Evolutionary conservation across 2,888 invertebrate genomes (phyloP), one percentile per base, ranked within the genome.

Genomic region (Scrobipalpa costella): DNA sequence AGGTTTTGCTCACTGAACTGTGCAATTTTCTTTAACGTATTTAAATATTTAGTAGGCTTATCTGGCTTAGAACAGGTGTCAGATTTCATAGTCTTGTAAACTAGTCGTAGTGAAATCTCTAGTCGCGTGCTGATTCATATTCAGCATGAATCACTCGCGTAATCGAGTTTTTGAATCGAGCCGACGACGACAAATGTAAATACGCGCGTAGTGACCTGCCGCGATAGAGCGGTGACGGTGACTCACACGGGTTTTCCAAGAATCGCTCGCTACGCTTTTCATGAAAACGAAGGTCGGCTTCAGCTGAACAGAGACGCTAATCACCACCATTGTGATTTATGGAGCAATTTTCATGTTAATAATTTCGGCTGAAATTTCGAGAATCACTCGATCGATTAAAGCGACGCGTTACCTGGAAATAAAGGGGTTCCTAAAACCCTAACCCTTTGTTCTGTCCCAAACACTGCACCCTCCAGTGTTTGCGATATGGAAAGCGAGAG

Each of bases 221-320:
- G 84, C 84, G 84, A 80, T 85, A 85, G 84, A 86, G 85, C 84
- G 82, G 44, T 44, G 44, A 8, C 75, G 78, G 77, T 90, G 90
- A 91, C 73, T 91, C 91, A 90, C 79, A 73, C 88, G 91, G 91
- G 89, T 90, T 90, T 91, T 90, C 91, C 91, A 80, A 89, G 91
- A 91, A 90, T 77, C 71, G 73, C 81, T 77, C 79, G 77, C 78
- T 80, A 76, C 79, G 80, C 79, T 91, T 90, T 91, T 90, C 89
- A 78, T 85, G 88, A 90, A 88, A 88, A 86, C 76, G 84, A 86
- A 89, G 87, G 86, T 85, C 85, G 84, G 68, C 74, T 77, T 66
- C 77, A 76, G 68, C 72, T 73, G 72, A 67, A 68, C 69, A 73
- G 67, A 62, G 68, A 71, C 71, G 69, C 66, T 79, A 79, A 77